These are phyloP conservation scores for Dipus sagitta DNA, from an alignment of 2,797 vertebrate genomes.

Conservation along the genomic window DNA sequence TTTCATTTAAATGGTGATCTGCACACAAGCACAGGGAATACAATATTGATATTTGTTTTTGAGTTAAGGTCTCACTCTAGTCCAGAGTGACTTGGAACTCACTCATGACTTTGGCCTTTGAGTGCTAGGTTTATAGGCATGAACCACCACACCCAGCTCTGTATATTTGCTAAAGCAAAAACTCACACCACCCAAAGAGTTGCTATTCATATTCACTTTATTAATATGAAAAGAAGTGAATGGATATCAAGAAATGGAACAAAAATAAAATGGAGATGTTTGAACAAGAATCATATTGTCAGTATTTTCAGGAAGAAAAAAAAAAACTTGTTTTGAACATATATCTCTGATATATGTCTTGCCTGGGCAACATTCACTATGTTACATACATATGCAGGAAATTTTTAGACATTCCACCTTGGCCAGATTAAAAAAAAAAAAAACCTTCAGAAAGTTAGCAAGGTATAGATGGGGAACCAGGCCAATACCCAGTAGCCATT, in stretches of 20 bases:
- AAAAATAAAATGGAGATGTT: constrained; percentile 13
- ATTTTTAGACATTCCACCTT: constrained; percentile 16
- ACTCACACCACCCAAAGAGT: neutral
- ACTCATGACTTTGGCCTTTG: too few relatives aligned
- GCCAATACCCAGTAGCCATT: constrained; percentile 13
- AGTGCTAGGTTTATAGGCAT: too few relatives aligned
- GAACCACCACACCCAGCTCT: too few relatives aligned
- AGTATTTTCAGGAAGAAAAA: neutral
- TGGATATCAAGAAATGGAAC: neutral
- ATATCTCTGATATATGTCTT: neutral
- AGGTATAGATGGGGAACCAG: neutral
- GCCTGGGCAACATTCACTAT: neutral
- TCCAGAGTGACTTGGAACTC: too few relatives aligned
- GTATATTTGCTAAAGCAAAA: constrained; percentile 9
- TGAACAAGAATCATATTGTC: constrained; percentile 10
- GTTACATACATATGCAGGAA: neutral
- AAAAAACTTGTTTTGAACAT: neutral
- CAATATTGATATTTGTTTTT: neutral
- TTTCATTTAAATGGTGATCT: constrained; percentile 18
- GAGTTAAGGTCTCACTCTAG: too few relatives aligned
- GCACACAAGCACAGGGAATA: neutral
- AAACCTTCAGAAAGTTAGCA: constrained; percentile 37
- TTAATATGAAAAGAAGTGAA: neutral
- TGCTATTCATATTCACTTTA: constrained; percentile 26
- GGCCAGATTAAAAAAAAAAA: neutral